A percentile compares a stretch with the other conserved stretches of the same genome.
Conservation (phyloP, 2,797 vertebrate species). For the Cyprinodon diabolis region DNA sequence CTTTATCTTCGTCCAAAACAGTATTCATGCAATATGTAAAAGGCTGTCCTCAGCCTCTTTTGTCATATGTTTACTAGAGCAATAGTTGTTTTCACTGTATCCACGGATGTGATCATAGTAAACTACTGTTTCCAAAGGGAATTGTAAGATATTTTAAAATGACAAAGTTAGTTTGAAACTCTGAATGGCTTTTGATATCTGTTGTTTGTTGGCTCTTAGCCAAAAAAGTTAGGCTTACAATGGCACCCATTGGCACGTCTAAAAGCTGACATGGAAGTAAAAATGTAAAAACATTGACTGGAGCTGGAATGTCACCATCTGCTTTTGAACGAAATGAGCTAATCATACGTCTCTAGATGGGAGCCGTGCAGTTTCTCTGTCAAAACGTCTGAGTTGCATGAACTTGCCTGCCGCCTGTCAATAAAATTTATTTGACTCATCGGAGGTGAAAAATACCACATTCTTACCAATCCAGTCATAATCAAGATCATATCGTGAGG, state of each 20-base stretch:
- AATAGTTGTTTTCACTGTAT: not conserved
- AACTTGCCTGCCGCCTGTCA: slow-evolving; percentile 2
- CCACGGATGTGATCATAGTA: not conserved
- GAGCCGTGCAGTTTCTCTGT: not conserved
- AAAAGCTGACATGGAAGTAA: not conserved
- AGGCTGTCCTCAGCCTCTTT: not conserved
- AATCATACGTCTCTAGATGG: not conserved
- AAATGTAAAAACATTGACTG: not conserved
- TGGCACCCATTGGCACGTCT: not conserved
- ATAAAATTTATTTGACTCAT: slow-evolving; percentile 1
- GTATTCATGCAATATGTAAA: not conserved
- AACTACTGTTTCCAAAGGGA: not conserved
- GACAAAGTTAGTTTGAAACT: not conserved
- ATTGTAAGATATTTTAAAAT: not conserved
- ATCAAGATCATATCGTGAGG: not conserved
- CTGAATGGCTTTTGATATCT: not conserved
- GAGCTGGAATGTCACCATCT: slow-evolving; percentile 1
- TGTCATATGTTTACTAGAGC: not conserved
- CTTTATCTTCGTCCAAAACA: not conserved
- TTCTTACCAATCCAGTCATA: not conserved
- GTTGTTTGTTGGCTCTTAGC: not conserved
- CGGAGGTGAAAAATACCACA: not conserved
- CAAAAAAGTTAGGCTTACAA: not conserved
- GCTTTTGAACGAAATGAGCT: not conserved
- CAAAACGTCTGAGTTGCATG: not conserved